A percentile compares a stretch with the other conserved stretches of the same genome.
phyloP scores from a whole-genome alignment of 2,888 invertebrate species.

The Nebria brevicollis region DNA sequence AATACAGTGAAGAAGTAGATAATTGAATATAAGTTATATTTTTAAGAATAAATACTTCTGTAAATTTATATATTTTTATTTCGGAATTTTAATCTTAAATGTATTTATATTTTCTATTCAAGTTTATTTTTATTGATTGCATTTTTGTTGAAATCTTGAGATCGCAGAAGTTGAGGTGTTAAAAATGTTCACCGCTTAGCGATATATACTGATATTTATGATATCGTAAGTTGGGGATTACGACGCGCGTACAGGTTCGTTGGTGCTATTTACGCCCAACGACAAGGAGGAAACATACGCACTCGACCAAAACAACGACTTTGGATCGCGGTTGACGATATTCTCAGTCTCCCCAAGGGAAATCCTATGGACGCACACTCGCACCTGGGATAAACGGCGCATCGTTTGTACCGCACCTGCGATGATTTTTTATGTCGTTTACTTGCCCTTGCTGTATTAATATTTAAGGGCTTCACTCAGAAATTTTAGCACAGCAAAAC shows the following conservation, averaged over 20 bases:
- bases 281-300: constrained; percentile 38
- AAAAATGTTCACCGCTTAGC: constrained; percentile 27
- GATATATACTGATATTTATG: constrained; percentile 53
- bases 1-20: too few relatives aligned
- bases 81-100: too few relatives aligned
- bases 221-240: constrained; percentile 52
- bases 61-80: too few relatives aligned
- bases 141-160: constrained; percentile 34
- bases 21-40: too few relatives aligned
- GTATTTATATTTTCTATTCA: too few relatives aligned
- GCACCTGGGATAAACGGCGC: constrained; percentile 43
- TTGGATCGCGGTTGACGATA: neutral
- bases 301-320: constrained; percentile 16
- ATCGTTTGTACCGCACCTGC: constrained; percentile 40
- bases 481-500: too few relatives aligned
- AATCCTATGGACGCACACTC: constrained; percentile 34
- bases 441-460: neutral
- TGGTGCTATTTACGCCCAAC: constrained; percentile 37
- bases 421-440: constrained; percentile 40
- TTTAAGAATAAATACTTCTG: too few relatives aligned
- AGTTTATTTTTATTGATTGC: too few relatives aligned
- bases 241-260: too few relatives aligned
- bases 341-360: constrained; percentile 22
- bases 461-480: neutral
- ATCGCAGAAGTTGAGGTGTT: constrained; percentile 13